A percentile compares a stretch with the other conserved stretches of the same genome.
Evolutionary conservation across 2,113 vertebrate genomes (phyloP).

Genomic region (Cariama cristata): DNA sequence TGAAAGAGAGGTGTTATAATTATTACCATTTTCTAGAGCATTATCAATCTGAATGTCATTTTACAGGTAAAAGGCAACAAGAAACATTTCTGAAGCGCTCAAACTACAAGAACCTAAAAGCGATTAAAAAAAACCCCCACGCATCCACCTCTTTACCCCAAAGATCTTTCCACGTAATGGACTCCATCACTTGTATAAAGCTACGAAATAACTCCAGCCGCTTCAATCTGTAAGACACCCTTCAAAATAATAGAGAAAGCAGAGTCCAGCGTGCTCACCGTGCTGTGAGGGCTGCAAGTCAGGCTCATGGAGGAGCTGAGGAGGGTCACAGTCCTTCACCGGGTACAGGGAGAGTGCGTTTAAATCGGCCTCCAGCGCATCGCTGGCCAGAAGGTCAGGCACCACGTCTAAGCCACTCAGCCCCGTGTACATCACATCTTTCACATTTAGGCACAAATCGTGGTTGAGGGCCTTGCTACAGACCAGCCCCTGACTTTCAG

Average conservation of each 20-base stretch:
- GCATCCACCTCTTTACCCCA: neutral
- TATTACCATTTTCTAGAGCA: neutral
- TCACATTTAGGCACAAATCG: constrained; percentile 23
- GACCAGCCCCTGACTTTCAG: constrained; percentile 37
- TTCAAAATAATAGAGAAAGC: neutral
- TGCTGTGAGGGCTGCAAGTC: constrained; percentile 37
- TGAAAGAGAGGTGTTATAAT: neutral
- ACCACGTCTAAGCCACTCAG: constrained; percentile 41
- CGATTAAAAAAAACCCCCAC: neutral
- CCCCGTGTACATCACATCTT: constrained; percentile 39
- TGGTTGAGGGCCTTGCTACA: constrained; percentile 38
- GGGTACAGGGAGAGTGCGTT: constrained; percentile 31
- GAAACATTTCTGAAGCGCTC: neutral
- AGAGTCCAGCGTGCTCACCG: neutral
- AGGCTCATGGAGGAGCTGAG: constrained; percentile 43
- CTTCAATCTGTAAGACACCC: neutral
- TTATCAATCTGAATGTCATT: neutral
- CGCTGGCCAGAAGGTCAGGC: neutral
- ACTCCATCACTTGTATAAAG: too few species aligned
- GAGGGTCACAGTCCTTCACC: constrained; percentile 17
- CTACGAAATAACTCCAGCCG: neutral
- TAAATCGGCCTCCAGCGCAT: constrained; percentile 43
- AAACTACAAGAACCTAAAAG: neutral
- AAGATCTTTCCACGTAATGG: neutral
- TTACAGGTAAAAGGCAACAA: neutral